Percentiles rank a stretch among this genome's conserved stretches.
These are phyloP conservation scores for Aplodontia rufa DNA, from an alignment of 2,113 vertebrate species.

Conservation along the genomic window DNA sequence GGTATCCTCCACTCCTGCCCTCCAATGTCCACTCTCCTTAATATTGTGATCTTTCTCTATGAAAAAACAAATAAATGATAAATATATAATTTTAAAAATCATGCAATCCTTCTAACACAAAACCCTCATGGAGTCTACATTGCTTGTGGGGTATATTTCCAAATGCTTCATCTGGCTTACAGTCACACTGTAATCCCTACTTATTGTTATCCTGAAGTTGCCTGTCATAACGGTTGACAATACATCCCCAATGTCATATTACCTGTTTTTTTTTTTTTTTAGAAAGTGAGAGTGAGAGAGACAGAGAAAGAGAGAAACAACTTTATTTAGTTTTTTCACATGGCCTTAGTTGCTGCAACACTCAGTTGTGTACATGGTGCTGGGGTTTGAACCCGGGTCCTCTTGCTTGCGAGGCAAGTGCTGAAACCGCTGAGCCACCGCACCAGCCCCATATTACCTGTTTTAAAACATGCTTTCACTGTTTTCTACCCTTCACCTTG, in stretches of 20 bases:
- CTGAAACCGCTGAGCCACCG: too few relatives aligned
- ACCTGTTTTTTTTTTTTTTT: too few relatives aligned
- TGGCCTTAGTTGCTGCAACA: too few relatives aligned
- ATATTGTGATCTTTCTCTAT: not conserved
- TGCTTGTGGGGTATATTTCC: not conserved
- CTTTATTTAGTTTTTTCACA: too few relatives aligned
- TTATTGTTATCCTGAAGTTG: too few relatives aligned
- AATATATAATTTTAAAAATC: not conserved
- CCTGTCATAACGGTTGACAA: not conserved
- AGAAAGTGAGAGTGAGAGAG: too few relatives aligned
- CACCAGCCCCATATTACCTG: too few relatives aligned
- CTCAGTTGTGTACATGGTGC: too few relatives aligned
- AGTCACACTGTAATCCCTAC: fast-evolving
- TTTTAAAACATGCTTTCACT: not conserved
- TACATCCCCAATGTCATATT: not conserved
- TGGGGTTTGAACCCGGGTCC: too few relatives aligned
- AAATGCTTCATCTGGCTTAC: not conserved
- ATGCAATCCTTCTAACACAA: not conserved
- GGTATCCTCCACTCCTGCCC: too few relatives aligned
- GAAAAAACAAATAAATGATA: not conserved
- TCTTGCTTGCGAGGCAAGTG: too few relatives aligned
- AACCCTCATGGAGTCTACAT: not conserved
- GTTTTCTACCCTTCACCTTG: not conserved
- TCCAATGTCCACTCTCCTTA: not conserved
- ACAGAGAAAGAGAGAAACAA: too few relatives aligned